Conservation (phyloP, 1,140 invertebrate genomes). For the Listronotus bonariensis region DNA sequence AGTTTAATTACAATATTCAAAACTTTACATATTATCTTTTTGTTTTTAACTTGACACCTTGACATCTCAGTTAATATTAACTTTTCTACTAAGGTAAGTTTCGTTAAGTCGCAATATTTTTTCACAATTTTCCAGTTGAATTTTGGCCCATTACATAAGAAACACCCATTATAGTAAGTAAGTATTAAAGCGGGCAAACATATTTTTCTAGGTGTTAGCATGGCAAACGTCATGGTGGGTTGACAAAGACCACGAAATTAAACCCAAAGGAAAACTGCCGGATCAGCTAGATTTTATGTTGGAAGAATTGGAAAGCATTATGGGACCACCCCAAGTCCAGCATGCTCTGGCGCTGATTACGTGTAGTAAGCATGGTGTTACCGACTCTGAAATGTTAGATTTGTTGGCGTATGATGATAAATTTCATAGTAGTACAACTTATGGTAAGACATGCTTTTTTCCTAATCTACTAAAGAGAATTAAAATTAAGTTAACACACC, state of each 20-base stretch:
- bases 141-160: no score
- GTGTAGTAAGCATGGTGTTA: slow-evolving; percentile 71
- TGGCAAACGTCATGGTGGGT: slow-evolving; percentile 69
- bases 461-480: neutral
- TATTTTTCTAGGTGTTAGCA: slow-evolving; percentile 62
- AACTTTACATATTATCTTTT: no score
- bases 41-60: no score
- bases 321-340: slow-evolving; percentile 64
- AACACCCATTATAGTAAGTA: no score
- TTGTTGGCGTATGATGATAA: slow-evolving; percentile 71
- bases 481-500: no score
- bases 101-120: no score
- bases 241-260: slow-evolving; percentile 57
- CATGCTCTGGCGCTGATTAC: slow-evolving; percentile 70
- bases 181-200: no score
- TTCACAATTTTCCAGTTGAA: no score
- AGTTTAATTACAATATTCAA: no score
- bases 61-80: no score
- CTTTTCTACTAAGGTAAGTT: no score
- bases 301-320: slow-evolving; percentile 67
- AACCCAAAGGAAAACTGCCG: slow-evolving; percentile 61
- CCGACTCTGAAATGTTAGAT: slow-evolving; percentile 76
- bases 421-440: slow-evolving; percentile 68
- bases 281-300: slow-evolving; percentile 67
- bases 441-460: slow-evolving; percentile 59